Evolutionary conservation across 2,888 invertebrate species (phyloP), one percentile per base, ranked within the genome.

Genomic region (Geotrupes spiniger): DNA sequence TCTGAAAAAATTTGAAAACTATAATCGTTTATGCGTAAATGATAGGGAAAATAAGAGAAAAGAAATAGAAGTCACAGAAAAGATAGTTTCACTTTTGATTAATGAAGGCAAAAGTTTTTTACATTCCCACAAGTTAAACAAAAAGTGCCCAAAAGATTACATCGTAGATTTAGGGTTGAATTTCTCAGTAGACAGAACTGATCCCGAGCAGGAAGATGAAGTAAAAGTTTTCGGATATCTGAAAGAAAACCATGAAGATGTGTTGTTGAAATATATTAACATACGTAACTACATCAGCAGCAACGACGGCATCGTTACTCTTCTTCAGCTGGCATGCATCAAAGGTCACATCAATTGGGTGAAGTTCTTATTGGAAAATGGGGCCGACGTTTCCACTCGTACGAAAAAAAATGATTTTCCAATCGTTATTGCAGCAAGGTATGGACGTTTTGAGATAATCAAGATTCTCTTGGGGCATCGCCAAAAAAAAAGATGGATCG

Each of bases 241-340:
- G 1, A 33, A 33, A 33, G 33, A 33, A 33, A 14, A 14, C 1
- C n/a, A 9, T 9, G 11, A 8, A 9, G 8, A 33, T 2, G 11
- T 12, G 12, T 33, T 33, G 3, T 14, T 33, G 8, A 10, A 33
- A 12, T 15, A 33, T 14, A 9, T 8, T 1, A 12, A 14, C 15
- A 12, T 33, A 8, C 6, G 5, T 12, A 9, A 33, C 1, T 2
- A 33, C 9, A n/a, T 4, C 9, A 8, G 15, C 2, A 8, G 6
- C 12, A 9, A 33, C 9, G 9, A n/a, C 2, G 9, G 15, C 9
- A 33, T 15, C 12, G 15, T 33, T 3, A 33, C 33, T 9, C 1
- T 33, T 9, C 33, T 33, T 33, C 33, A 33, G 2, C 15, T 33
- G 9, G 33, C 33, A 4, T 33, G 33, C 33, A 15, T 15, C n/a